phyloP scores from a whole-genome alignment of 2,797 vertebrate species.

The Lateolabrax maculatus region DNA sequence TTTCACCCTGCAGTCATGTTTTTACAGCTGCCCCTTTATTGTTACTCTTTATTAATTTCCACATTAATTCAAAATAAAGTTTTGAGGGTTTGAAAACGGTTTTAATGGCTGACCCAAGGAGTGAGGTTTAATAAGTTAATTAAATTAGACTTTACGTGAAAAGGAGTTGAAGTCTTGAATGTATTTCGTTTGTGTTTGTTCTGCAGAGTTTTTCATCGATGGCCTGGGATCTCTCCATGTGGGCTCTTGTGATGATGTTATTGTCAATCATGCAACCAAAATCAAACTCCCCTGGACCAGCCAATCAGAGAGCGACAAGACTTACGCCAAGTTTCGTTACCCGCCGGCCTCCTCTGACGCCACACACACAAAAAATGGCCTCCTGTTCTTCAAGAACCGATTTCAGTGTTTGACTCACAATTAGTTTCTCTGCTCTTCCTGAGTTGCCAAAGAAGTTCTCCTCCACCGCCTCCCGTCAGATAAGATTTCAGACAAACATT shows the following conservation, averaged over 20 bases:
- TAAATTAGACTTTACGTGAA: not conserved
- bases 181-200: constrained; percentile 14
- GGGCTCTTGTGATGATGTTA: constrained; percentile 93
- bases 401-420: constrained; percentile 93
- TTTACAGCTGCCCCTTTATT: not conserved
- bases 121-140: not conserved
- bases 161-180: not conserved
- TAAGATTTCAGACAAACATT: constrained; percentile 52
- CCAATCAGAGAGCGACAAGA: constrained; percentile 88
- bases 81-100: not conserved
- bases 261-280: constrained; percentile 94
- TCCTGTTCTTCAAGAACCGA: constrained; percentile 95
- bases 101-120: not conserved
- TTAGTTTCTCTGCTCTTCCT: constrained; percentile 72
- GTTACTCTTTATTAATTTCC: no score
- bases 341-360: constrained; percentile 85
- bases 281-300: constrained; percentile 91
- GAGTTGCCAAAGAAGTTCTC: constrained; percentile 78
- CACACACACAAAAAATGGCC: constrained; percentile 85
- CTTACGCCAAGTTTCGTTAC: constrained; percentile 92
- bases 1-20: not conserved
- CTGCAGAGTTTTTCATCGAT: constrained; percentile 90
- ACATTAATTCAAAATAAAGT: not conserved
- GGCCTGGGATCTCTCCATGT: constrained; percentile 93
- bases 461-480: constrained; percentile 42